phyloP scores from a whole-genome alignment of 1,140 invertebrate species.

The Aleiodes sp. region DNA sequence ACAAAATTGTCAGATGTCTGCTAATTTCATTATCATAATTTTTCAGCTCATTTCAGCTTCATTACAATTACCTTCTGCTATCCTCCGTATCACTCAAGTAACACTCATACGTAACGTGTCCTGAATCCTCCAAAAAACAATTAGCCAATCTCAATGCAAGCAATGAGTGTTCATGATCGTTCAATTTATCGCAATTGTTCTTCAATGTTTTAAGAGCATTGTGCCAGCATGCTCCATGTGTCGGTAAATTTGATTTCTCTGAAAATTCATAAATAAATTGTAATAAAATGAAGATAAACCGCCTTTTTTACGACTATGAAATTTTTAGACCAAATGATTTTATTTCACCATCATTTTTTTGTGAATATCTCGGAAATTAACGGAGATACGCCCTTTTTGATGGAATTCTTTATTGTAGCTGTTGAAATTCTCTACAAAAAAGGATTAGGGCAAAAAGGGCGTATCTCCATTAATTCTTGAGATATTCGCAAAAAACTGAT shows the following conservation, averaged over 20 bases:
- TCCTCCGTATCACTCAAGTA: constrained; percentile 55
- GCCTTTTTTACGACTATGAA: no score
- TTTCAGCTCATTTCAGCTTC: neutral
- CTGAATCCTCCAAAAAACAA: constrained; percentile 74
- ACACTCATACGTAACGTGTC: constrained; percentile 68
- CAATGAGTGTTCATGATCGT: constrained; percentile 70
- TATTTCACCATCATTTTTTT: no score
- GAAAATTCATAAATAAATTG: constrained; percentile 28
- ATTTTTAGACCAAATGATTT: no score
- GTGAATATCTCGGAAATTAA: no score
- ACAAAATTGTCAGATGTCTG: no score
- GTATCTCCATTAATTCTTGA: no score
- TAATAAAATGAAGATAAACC: no score
- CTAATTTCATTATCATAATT: neutral
- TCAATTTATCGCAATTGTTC: constrained; percentile 68
- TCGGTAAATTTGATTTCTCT: constrained; percentile 61
- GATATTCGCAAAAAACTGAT: no score
- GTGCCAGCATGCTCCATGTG: constrained; percentile 74
- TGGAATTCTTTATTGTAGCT: no score
- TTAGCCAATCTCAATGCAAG: constrained; percentile 73
- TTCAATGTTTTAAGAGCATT: constrained; percentile 67
- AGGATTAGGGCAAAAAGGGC: no score
- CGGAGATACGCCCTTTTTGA: no score
- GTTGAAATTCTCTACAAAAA: no score
- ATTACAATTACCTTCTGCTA: constrained; percentile 47